Conservation (phyloP, 1,140 invertebrate genomes). For the Melanaphis sacchari region DNA sequence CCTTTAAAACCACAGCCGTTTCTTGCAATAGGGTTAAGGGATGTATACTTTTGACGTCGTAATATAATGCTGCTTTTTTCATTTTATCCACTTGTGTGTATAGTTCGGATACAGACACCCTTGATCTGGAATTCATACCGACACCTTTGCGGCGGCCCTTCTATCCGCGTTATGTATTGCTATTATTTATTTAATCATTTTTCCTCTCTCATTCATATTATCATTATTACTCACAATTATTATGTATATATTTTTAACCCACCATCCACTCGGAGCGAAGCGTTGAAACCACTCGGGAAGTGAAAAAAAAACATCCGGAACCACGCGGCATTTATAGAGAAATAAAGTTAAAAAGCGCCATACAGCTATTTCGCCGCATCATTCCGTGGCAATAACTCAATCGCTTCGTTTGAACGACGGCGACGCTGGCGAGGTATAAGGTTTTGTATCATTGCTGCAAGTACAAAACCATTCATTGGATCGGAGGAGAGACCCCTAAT, state of each 20-base stretch:
- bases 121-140: conserved; percentile 21
- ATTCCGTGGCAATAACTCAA: conserved; percentile 53
- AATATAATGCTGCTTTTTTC: conserved; percentile 13
- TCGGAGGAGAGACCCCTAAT: conserved; percentile 42
- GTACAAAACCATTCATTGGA: conserved; percentile 57
- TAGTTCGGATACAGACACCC: background rate
- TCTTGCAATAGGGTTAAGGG: background rate
- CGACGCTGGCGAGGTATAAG: background rate
- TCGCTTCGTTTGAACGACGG: conserved; percentile 14
- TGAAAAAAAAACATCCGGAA: conserved; percentile 43
- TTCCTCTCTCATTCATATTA: background rate
- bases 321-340: background rate
- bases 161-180: background rate
- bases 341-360: conserved; percentile 55
- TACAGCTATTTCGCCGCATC: conserved; percentile 50
- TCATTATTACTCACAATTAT: background rate
- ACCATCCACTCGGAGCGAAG: too few species aligned
- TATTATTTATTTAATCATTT: conserved; percentile 51
- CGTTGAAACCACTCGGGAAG: background rate
- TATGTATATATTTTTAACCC: background rate
- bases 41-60: conserved; percentile 38
- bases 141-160: background rate
- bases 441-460: conserved; percentile 57
- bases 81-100: background rate
- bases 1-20: conserved; percentile 18